phyloP scores from a whole-genome alignment of 2,888 invertebrate species.

The Aricia artaxerxes region DNA sequence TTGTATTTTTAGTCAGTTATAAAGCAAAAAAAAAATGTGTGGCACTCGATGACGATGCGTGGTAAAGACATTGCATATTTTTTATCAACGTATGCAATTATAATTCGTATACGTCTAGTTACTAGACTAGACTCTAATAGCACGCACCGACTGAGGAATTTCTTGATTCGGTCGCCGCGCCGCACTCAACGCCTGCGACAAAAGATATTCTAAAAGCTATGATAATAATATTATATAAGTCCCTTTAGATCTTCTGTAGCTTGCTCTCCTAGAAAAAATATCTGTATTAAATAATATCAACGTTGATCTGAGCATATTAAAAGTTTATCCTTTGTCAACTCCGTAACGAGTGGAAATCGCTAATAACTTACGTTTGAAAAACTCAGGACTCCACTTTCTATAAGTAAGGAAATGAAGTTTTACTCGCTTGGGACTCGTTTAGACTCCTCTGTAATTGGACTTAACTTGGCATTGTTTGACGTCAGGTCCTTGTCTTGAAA shows the following conservation, averaged over 20 bases:
- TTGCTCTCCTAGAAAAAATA: background rate
- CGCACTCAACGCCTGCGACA: no score
- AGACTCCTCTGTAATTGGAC: conserved; percentile 66
- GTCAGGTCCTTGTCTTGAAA: conserved; percentile 49
- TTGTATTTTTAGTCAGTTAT: no score
- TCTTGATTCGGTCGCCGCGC: no score
- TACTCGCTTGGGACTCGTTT: conserved; percentile 65
- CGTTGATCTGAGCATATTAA: background rate
- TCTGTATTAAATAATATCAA: background rate
- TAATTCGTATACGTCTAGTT: no score
- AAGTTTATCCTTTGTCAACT: background rate
- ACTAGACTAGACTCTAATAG: no score
- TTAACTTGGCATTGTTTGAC: conserved; percentile 69
- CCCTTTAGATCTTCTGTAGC: background rate
- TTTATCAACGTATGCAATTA: no score
- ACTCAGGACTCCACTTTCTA: conserved; percentile 60
- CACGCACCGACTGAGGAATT: no score
- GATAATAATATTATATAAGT: background rate
- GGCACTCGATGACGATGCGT: no score
- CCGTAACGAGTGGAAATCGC: background rate
- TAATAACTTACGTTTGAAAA: conserved; percentile 34
- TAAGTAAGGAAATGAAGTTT: conserved; percentile 62
- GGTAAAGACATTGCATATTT: no score
- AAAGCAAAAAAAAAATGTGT: no score
- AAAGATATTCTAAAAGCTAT: no score